Evolutionary conservation across 2,797 vertebrate genomes (phyloP), one percentile per base, ranked within the genome.

Genomic region (Poecilia wingei): DNA sequence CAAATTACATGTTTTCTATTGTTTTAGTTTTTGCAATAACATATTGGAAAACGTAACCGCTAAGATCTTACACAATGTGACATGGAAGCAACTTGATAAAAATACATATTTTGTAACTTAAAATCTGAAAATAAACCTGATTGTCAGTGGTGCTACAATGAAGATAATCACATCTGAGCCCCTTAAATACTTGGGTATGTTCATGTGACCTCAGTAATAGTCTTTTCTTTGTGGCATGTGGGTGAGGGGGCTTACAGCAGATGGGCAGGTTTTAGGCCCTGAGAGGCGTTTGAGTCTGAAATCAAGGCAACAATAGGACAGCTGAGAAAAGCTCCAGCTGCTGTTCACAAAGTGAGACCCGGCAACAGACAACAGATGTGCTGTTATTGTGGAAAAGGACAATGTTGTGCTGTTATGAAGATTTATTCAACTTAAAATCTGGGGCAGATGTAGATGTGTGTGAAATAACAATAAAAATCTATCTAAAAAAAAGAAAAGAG

Each of bases 281-380:
- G 28, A 39, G 39, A 55, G 70, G 64, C 47, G 69, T 57, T 46
- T 57, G 69, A 47, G 51, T 49, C 49, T 6, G 3, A 68, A 74
- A 46, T 57, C n/a, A 69, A 39, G 46, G 13, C n/a, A 71, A 75
- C 72, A 80, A 80, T 70, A 49, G 43, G 51, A 75, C 66, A 75
- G 73, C 73, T 70, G 78, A 70, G 47, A 59, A 74, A 75, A 69
- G 31, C 41, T 69, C 61, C 78, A 79, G 61, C 78, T 70, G 78
- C 72, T 39, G 78, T n/a, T 46, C 36, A 47, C 36, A 57, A 69
- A 55, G 39, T 55, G 72, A 74, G 28, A 41, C 36, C n/a, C 36
- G 22, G 22, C n/a, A 72, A 43, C 76, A 78, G 69, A 79, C 78
- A 64, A 41, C 78, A 74, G 46, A 43, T 79, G 72, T 74, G 72